phyloP scores from a whole-genome alignment of 64 coral and sea anemone genomes.

The Exaiptasia diaphana region DNA sequence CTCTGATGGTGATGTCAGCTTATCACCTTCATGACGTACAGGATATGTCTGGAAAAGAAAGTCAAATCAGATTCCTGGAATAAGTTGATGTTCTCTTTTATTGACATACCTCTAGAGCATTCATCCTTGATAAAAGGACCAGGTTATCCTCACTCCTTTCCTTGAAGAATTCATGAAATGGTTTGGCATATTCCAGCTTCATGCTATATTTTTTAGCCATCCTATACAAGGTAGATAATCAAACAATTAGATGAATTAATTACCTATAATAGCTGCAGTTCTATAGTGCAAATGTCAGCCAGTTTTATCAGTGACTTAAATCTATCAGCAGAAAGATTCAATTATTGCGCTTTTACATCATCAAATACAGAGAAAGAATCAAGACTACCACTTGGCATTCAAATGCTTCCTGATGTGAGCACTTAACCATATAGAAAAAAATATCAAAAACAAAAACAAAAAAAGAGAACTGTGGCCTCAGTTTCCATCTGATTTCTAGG shows the following conservation, averaged over 20 bases:
- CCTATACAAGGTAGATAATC: slow-evolving; percentile 64
- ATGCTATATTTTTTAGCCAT: slow-evolving; percentile 93
- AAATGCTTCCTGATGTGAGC: too few species aligned
- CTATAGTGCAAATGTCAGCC: too few species aligned
- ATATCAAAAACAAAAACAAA: too few species aligned
- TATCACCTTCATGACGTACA: slow-evolving; percentile 60
- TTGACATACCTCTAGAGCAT: slow-evolving; percentile 78
- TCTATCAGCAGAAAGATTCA: too few species aligned
- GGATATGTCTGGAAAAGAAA: slow-evolving; percentile 63
- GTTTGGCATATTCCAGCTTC: slow-evolving; percentile 67
- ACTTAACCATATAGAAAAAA: too few species aligned
- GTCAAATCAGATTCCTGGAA: background rate
- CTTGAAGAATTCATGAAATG: slow-evolving; percentile 87
- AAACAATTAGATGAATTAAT: background rate
- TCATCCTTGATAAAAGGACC: slow-evolving; percentile 77
- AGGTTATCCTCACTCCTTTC: slow-evolving; percentile 65
- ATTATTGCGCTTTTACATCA: too few species aligned
- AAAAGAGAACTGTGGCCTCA: too few species aligned
- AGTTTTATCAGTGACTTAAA: too few species aligned
- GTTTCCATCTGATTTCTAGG: too few species aligned
- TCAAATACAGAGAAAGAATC: too few species aligned
- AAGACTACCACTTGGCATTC: too few species aligned
- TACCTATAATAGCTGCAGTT: background rate
- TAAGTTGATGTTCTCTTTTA: background rate
- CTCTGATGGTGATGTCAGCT: slow-evolving; percentile 23